A percentile compares a stretch with the other conserved stretches of the same genome.
These are phyloP conservation scores for Rhabdomys dilectus DNA, from an alignment of 2,113 vertebrate genomes.

Conservation along the genomic window DNA sequence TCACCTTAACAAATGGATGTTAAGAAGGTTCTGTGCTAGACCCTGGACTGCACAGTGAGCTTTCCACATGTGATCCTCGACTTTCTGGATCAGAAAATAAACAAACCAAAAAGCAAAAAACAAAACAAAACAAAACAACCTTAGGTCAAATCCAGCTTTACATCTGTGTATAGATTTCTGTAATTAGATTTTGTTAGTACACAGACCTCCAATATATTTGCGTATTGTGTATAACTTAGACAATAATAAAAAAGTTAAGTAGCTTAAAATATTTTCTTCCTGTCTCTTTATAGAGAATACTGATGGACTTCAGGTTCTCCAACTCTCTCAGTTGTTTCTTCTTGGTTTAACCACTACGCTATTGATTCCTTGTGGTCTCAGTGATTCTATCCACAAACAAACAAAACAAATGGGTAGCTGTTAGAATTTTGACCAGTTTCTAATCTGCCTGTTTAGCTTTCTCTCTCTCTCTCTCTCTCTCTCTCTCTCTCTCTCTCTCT, in stretches of 20 bases:
- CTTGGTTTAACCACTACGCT: not conserved
- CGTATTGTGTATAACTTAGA: not conserved
- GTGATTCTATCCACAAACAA: conserved; percentile 17
- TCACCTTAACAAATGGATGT: not conserved
- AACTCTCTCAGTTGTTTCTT: not conserved
- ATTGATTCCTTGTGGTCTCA: conserved; percentile 3
- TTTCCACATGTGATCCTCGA: not conserved
- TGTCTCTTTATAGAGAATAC: not conserved
- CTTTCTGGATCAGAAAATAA: not conserved
- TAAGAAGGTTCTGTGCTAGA: not conserved
- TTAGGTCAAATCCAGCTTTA: not conserved
- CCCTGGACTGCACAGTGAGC: not conserved
- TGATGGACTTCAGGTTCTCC: not conserved
- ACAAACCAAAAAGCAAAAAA: not conserved
- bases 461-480: too few relatives aligned
- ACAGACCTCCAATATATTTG: not conserved
- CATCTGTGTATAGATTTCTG: not conserved
- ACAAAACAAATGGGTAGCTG: too few relatives aligned
- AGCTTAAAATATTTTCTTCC: not conserved
- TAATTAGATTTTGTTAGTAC: conserved; percentile 1
- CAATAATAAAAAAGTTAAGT: not conserved
- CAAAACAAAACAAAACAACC: not conserved
- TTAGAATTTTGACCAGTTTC: not conserved
- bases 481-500: too few relatives aligned
- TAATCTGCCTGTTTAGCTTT: conserved; percentile 13